Evolutionary conservation across 2,113 vertebrate species (phyloP).

Genomic region (Reinhardtius hippoglossoides): DNA sequence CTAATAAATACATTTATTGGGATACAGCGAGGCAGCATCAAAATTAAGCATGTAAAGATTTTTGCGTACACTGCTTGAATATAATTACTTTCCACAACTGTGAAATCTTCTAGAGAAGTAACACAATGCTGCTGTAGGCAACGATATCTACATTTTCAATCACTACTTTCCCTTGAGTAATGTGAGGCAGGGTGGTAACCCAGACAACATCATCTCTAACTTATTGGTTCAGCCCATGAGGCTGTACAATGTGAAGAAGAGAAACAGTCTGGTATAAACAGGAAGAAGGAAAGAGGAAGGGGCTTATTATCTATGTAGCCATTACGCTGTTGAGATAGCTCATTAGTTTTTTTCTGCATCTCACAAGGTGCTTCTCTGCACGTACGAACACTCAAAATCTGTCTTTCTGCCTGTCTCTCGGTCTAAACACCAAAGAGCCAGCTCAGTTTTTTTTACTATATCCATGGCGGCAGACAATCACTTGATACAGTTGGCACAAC

Average conservation of each 20-base stretch:
- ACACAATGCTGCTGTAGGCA: constrained; percentile 9
- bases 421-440: constrained; percentile 13
- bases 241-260: constrained; percentile 16
- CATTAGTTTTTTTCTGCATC: constrained; percentile 28
- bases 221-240: constrained; percentile 19
- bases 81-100: neutral
- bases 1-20: too few species aligned
- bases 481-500: constrained; percentile 53
- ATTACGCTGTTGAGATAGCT: constrained; percentile 46
- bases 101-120: neutral
- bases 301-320: constrained; percentile 48
- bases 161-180: constrained; percentile 33
- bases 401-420: constrained; percentile 4
- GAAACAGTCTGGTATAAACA: constrained; percentile 50
- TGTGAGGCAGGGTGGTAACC: constrained; percentile 1
- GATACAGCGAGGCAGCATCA: too few species aligned
- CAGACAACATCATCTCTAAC: constrained; percentile 12
- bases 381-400: constrained; percentile 44
- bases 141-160: constrained; percentile 22
- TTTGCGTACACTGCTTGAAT: neutral
- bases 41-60: too few species aligned
- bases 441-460: constrained; percentile 30
- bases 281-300: constrained; percentile 63
- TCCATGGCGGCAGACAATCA: constrained; percentile 64
- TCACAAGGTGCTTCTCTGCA: constrained; percentile 42